Conservation (phyloP, 2,113 vertebrate species). For the Seriola dumerili region DNA sequence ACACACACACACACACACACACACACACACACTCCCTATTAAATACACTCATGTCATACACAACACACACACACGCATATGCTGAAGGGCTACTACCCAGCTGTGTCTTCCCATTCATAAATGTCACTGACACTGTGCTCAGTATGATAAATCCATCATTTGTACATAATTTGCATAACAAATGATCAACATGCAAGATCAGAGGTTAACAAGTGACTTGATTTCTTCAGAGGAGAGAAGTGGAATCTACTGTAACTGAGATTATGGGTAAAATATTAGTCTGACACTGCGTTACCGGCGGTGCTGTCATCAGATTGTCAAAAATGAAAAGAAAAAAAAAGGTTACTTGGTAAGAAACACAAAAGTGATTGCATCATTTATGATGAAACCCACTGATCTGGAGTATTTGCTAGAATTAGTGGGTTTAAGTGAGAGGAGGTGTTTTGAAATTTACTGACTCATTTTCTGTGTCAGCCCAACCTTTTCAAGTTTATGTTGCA, state of each 20-base stretch:
- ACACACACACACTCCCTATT: constrained; percentile 22
- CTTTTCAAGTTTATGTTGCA: neutral
- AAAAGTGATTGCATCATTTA: neutral
- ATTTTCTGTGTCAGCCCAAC: neutral
- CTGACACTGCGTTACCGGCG: too few relatives aligned
- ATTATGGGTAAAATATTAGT: neutral
- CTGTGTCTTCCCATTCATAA: constrained; percentile 78
- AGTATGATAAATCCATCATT: constrained; percentile 67
- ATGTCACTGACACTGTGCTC: constrained; percentile 77
- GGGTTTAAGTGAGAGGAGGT: neutral
- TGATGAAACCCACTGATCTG: neutral
- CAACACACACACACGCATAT: constrained; percentile 46
- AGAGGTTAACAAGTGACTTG: constrained; percentile 60
- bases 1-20: neutral
- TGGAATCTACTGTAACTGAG: neutral
- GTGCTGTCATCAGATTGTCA: neutral
- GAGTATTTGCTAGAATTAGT: neutral
- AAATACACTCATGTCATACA: constrained; percentile 39
- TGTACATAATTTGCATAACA: constrained; percentile 77
- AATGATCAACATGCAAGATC: constrained; percentile 74
- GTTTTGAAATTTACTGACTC: neutral
- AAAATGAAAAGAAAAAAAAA: neutral
- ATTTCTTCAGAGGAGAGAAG: constrained; percentile 29
- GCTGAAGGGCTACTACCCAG: constrained; percentile 69
- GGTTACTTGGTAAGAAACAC: too few relatives aligned